phyloP scores from a whole-genome alignment of 2,113 vertebrate species.

The Maccullochella peelii region DNA sequence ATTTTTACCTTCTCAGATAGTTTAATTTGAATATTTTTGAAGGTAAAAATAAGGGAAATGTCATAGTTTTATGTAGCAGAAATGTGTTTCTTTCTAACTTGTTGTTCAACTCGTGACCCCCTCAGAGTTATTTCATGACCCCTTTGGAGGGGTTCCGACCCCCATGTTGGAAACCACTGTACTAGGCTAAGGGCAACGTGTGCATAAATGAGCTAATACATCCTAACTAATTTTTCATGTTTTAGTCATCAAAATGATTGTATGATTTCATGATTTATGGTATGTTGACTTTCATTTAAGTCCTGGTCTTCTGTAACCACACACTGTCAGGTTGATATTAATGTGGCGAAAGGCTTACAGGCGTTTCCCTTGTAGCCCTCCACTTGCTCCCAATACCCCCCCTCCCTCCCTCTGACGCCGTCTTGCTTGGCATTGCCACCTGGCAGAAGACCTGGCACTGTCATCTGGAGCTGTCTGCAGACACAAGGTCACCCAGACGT shows the following conservation, averaged over 20 bases:
- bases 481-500: constrained; percentile 79
- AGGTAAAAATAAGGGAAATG: background rate
- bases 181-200: background rate
- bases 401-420: constrained; percentile 10
- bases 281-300: background rate
- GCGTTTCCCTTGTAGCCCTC: constrained; percentile 25
- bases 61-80: background rate
- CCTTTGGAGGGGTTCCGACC: background rate
- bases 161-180: background rate
- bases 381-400: background rate
- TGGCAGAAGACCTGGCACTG: constrained; percentile 73
- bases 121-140: background rate
- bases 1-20: background rate
- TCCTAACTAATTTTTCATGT: background rate
- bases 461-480: constrained; percentile 73
- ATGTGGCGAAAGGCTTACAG: constrained; percentile 31
- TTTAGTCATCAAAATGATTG: background rate
- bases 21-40: background rate
- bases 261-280: background rate
- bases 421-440: constrained; percentile 74
- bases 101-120: background rate
- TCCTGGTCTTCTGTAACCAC: background rate
- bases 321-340: constrained; percentile 23
- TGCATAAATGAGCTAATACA: background rate
- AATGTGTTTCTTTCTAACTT: background rate